Conservation (phyloP, 2,888 invertebrate genomes). For the Calliopum simillimum region DNA sequence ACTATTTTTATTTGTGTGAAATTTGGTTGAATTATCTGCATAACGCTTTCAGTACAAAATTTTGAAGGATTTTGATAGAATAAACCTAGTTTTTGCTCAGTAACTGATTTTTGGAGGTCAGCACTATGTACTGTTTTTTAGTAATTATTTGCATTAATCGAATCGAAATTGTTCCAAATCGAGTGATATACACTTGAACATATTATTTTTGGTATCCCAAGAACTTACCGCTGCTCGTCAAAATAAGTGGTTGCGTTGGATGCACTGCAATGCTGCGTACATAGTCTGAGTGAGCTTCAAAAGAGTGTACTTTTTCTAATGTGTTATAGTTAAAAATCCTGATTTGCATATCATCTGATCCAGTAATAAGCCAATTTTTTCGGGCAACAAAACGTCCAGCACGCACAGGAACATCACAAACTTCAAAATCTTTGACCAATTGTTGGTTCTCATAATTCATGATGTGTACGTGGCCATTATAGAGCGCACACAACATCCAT, state of each 20-base stretch:
- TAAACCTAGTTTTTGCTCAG: too few relatives aligned
- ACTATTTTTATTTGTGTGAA: too few relatives aligned
- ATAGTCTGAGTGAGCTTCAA: constrained; percentile 99
- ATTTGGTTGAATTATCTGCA: too few relatives aligned
- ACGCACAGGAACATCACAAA: constrained; percentile 96
- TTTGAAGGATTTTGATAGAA: too few relatives aligned
- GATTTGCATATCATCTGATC: constrained; percentile 96
- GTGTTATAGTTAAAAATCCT: constrained; percentile 99
- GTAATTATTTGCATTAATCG: too few relatives aligned
- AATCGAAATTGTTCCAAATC: too few relatives aligned
- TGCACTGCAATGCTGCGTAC: constrained; percentile 96
- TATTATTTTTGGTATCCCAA: too few relatives aligned
- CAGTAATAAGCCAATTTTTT: constrained; percentile 99
- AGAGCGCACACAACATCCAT: constrained; percentile 98
- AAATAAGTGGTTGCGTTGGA: constrained; percentile 95
- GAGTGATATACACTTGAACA: too few relatives aligned
- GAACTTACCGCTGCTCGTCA: constrained; percentile 92
- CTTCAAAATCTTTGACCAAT: constrained; percentile 89
- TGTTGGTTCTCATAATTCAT: constrained; percentile 98
- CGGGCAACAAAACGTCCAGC: constrained; percentile 96
- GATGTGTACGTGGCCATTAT: constrained; percentile 99
- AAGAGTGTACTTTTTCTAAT: constrained; percentile 92
- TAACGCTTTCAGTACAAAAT: too few relatives aligned
- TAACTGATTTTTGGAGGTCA: too few relatives aligned
- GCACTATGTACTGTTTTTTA: too few relatives aligned